These are phyloP conservation scores for Crioceris asparagi DNA, from an alignment of 2,888 invertebrate species.

Conservation along the genomic window DNA sequence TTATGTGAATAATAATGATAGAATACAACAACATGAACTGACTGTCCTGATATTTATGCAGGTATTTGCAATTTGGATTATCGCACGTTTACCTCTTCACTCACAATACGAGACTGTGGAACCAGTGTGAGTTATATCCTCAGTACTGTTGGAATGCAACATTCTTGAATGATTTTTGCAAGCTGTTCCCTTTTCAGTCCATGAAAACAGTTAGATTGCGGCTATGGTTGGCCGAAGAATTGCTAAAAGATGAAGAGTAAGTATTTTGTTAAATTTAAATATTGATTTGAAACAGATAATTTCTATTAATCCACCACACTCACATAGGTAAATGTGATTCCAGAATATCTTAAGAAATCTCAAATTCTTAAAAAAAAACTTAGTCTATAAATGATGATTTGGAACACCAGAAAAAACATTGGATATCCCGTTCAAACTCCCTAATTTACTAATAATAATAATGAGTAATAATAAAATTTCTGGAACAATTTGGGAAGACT, in stretches of 20 bases:
- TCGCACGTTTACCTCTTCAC: slow-evolving; percentile 69
- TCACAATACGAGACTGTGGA: slow-evolving; percentile 78
- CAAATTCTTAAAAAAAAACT: no score
- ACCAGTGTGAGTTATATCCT: slow-evolving; percentile 58
- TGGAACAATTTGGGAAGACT: no score
- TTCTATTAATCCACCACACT: neutral
- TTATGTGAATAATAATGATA: no score
- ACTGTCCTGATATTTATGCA: no score
- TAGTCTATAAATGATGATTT: no score
- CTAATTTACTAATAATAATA: no score
- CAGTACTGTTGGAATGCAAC: slow-evolving; percentile 55
- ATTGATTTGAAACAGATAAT: neutral
- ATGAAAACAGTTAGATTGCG: slow-evolving; percentile 79
- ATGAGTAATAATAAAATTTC: no score
- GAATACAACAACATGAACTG: slow-evolving; percentile 1
- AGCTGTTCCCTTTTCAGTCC: slow-evolving; percentile 76
- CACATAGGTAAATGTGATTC: no score
- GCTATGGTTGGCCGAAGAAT: slow-evolving; percentile 56
- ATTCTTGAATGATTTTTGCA: slow-evolving; percentile 70
- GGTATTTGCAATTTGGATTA: slow-evolving; percentile 66
- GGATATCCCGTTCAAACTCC: no score
- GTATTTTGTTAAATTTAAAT: slow-evolving; percentile 25
- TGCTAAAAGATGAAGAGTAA: slow-evolving; percentile 62
- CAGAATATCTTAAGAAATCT: no score
- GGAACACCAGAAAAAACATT: no score